These are phyloP conservation scores for Larimichthys crocea DNA, from an alignment of 2,113 vertebrate species.

Conservation along the genomic window DNA sequence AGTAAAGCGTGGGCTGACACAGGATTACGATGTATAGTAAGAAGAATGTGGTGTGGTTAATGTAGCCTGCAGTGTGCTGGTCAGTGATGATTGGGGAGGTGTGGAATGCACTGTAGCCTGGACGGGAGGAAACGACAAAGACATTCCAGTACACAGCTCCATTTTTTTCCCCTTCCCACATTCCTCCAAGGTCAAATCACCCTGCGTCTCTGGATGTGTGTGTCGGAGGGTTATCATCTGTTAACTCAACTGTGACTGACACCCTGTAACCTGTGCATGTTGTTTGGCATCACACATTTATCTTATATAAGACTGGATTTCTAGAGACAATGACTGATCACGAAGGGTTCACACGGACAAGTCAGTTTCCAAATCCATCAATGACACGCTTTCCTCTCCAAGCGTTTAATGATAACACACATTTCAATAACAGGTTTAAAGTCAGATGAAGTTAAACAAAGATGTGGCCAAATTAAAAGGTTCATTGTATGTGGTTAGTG, in stretches of 20 bases:
- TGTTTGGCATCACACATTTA: not conserved
- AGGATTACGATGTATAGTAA: conserved; percentile 15
- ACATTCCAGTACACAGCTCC: conserved; percentile 68
- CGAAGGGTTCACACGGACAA: not conserved
- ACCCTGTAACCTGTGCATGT: not conserved
- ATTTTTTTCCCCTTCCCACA: conserved; percentile 58
- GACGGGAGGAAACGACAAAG: conserved; percentile 76
- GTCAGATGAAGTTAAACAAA: not conserved
- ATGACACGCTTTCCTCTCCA: too few relatives aligned
- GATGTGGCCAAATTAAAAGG: not conserved
- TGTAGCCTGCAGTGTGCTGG: conserved; percentile 21
- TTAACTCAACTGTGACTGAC: not conserved
- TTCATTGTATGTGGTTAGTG: too few relatives aligned
- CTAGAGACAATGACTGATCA: not conserved
- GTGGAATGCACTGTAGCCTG: conserved; percentile 67
- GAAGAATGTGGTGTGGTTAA: conserved; percentile 40
- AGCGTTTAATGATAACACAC: not conserved
- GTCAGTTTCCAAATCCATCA: too few relatives aligned
- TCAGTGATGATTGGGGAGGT: conserved; percentile 52
- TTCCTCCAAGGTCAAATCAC: conserved; percentile 70
- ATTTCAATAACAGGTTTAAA: not conserved
- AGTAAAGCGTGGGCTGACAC: conserved; percentile 2
- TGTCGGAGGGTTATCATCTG: not conserved
- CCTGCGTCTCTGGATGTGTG: conserved; percentile 11
- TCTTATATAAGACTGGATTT: not conserved